Percentiles rank a stretch among this genome's conserved stretches.
Conservation (phyloP, 2,113 vertebrate genomes). For the Anoplopoma fimbria region DNA sequence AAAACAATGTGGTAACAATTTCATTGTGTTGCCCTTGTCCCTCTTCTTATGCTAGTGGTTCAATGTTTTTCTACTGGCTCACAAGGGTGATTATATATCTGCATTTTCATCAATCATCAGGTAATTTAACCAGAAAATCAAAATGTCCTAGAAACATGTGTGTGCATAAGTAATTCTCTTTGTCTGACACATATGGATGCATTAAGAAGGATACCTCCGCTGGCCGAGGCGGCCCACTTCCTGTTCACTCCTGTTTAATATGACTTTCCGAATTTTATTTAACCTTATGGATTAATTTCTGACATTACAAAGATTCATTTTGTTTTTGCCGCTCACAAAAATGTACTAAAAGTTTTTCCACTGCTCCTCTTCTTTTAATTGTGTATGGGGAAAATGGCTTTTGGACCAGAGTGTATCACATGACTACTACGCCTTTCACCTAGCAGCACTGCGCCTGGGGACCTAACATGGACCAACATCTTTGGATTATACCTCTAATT, state of each 20-base stretch:
- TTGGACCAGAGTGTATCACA: background rate
- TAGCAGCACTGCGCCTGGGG: background rate
- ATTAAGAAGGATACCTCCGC: background rate
- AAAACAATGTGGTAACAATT: conserved; percentile 29
- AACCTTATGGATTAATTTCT: background rate
- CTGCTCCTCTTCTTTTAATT: no score
- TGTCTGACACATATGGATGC: background rate
- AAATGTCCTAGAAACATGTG: background rate
- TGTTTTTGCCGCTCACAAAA: no score
- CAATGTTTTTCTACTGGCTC: background rate
- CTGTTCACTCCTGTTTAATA: background rate
- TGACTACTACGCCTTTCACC: no score
- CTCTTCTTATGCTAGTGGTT: background rate
- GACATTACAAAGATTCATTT: background rate
- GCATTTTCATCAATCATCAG: background rate
- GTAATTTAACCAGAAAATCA: background rate
- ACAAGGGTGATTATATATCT: background rate
- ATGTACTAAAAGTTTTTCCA: no score
- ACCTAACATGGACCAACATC: background rate
- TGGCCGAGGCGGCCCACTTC: background rate
- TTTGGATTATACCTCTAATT: background rate
- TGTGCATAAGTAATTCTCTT: background rate
- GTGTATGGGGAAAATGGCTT: background rate
- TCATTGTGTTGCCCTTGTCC: background rate
- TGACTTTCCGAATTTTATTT: background rate